phyloP scores from a whole-genome alignment of 2,888 invertebrate species.

The Euspilapteryx auroguttella region DNA sequence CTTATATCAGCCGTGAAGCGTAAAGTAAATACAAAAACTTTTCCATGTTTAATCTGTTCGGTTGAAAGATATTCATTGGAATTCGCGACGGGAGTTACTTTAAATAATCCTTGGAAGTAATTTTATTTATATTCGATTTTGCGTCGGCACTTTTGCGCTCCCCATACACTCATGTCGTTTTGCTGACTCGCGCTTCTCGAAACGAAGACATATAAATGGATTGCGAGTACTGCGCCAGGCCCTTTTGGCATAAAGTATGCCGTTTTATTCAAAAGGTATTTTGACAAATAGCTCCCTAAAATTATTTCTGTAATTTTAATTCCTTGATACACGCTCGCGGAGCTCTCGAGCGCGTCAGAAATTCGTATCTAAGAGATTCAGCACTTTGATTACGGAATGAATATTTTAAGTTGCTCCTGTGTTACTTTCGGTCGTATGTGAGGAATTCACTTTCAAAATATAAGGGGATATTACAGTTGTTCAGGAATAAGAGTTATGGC shows the following conservation, averaged over 20 bases:
- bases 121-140: constrained; percentile 13
- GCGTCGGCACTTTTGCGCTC: constrained; percentile 2
- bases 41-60: constrained; percentile 49
- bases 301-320: constrained; percentile 45
- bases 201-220: no score
- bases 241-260: constrained; percentile 23
- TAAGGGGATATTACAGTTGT: constrained; percentile 21
- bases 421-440: constrained; percentile 9
- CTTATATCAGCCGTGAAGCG: constrained; percentile 57
- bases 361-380: no score
- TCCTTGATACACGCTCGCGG: no score
- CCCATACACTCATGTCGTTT: no score
- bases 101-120: constrained; percentile 42
- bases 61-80: constrained; percentile 55
- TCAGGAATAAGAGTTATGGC: neutral
- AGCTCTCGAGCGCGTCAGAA: no score
- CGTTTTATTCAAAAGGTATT: constrained; percentile 24
- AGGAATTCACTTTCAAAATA: constrained; percentile 10
- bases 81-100: constrained; percentile 35
- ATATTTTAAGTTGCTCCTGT: constrained; percentile 52
- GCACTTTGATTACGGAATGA: constrained; percentile 47
- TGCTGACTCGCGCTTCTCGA: no score
- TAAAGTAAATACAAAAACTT: constrained; percentile 58
- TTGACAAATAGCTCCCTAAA: constrained; percentile 41
- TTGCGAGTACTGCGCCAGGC: constrained; percentile 11